Evolutionary conservation across 1,140 invertebrate genomes (phyloP).

Genomic region (Choristoneura fumiferana): DNA sequence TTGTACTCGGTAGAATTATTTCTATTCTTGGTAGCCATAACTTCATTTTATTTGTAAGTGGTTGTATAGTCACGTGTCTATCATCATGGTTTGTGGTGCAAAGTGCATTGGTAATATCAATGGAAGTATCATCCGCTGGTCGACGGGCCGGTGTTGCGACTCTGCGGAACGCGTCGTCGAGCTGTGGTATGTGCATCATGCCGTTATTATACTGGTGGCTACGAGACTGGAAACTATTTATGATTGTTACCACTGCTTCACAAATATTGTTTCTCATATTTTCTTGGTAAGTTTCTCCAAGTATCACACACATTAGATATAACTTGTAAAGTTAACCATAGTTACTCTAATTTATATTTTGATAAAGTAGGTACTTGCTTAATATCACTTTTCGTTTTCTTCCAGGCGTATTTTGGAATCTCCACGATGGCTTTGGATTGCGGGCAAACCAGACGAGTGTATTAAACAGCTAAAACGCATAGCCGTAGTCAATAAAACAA

Average conservation of each 20-base stretch:
- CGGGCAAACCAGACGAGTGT: conserved; percentile 79
- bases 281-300: conserved; percentile 43
- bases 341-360: no score
- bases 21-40: conserved; percentile 42
- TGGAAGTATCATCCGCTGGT: conserved; percentile 55
- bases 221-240: conserved; percentile 78
- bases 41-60: conserved; percentile 45
- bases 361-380: neutral
- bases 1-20: conserved; percentile 47
- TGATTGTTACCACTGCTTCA: conserved; percentile 70
- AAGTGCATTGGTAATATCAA: conserved; percentile 46
- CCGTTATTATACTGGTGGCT: conserved; percentile 80
- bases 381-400: conserved; percentile 1
- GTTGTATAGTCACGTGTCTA: conserved; percentile 46
- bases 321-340: no score
- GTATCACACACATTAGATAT: neutral
- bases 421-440: conserved; percentile 83
- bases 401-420: conserved; percentile 80
- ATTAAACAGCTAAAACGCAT: conserved; percentile 80
- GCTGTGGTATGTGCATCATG: conserved; percentile 77
- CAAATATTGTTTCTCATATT: conserved; percentile 58
- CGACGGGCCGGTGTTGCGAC: conserved; percentile 40
- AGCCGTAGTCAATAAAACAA: conserved; percentile 81
- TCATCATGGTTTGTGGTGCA: conserved; percentile 53
- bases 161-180: conserved; percentile 60